Percentiles rank a stretch among this genome's conserved stretches.
These are phyloP conservation scores for Macropis europaea DNA, from an alignment of 2,888 invertebrate species.

Conservation along the genomic window DNA sequence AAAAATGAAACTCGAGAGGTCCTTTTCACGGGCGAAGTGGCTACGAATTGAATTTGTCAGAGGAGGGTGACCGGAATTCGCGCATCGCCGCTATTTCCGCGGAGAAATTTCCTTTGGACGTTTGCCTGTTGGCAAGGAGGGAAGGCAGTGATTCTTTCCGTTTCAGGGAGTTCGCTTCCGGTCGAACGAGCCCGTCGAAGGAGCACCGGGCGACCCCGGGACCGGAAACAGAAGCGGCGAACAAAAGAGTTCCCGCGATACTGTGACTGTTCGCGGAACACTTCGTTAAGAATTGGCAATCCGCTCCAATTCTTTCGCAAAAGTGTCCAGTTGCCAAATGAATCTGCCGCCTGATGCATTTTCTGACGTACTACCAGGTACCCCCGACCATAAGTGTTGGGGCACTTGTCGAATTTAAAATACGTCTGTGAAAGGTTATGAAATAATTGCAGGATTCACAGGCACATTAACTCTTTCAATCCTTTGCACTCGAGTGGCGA, in stretches of 20 bases:
- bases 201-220: neutral
- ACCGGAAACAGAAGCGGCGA: conserved; percentile 10
- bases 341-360: too few relatives aligned
- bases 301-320: neutral
- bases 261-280: conserved; percentile 3
- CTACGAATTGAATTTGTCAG: neutral
- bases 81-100: neutral
- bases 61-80: neutral
- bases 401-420: too few relatives aligned
- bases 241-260: conserved; percentile 1
- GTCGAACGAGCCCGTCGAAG: neutral
- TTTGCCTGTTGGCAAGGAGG: conserved; percentile 25
- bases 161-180: conserved; percentile 11
- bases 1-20: too few relatives aligned
- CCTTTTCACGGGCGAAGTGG: too few relatives aligned
- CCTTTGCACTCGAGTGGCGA: too few relatives aligned
- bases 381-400: too few relatives aligned
- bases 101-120: conserved; percentile 11
- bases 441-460: too few relatives aligned
- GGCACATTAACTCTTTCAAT: too few relatives aligned
- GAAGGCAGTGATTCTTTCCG: conserved; percentile 37
- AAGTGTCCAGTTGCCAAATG: neutral
- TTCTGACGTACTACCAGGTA: too few relatives aligned
- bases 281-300: conserved; percentile 38
- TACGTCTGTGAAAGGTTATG: too few relatives aligned